Percentiles rank a stretch among this genome's conserved stretches.
These are phyloP conservation scores for Alligator mississippiensis DNA, from an alignment of 2,113 vertebrate species.

Conservation along the genomic window DNA sequence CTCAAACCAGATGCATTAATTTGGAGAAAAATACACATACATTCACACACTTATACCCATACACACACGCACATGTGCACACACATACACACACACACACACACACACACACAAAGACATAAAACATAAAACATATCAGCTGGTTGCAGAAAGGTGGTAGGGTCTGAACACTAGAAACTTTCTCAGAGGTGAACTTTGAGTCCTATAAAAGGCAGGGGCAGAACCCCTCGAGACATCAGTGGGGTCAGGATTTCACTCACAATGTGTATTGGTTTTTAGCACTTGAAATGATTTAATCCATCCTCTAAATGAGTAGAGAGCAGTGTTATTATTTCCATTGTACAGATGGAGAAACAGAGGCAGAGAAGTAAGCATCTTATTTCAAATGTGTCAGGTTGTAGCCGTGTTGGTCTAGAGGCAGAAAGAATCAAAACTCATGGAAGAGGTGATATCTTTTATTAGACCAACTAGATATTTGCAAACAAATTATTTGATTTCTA, in stretches of 20 bases:
- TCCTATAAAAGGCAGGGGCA: background rate
- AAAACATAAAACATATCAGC: background rate
- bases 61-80: too few species aligned
- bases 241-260: background rate
- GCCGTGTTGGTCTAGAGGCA: background rate
- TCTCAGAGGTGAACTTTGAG: background rate
- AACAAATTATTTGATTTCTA: too few species aligned
- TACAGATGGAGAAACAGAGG: background rate
- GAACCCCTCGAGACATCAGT: background rate
- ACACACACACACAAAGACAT: fast-evolving
- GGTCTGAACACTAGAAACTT: background rate
- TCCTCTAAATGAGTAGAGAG: background rate
- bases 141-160: background rate
- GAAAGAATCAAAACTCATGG: too few species aligned
- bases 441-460: too few species aligned
- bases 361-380: background rate
- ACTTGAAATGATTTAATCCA: background rate
- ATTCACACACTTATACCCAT: too few species aligned
- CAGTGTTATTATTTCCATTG: background rate
- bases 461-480: too few species aligned
- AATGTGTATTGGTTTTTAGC: background rate
- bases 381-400: background rate
- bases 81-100: too few species aligned
- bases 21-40: background rate
- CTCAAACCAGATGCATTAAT: background rate